phyloP scores from a whole-genome alignment of 2,113 vertebrate species.

The Diphyllodes magnificus region DNA sequence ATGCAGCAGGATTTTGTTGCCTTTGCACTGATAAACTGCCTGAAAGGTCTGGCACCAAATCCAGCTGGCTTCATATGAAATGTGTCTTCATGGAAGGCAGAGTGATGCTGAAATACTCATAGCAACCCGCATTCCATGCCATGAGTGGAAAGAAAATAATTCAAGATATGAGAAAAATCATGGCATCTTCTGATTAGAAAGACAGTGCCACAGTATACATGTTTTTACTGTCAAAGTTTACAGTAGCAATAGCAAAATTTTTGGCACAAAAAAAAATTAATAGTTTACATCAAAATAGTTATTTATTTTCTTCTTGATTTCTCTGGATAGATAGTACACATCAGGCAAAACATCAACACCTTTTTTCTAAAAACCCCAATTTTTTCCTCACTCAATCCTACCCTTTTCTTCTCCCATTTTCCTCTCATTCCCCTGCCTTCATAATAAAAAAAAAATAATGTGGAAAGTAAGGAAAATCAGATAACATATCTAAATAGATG shows the following conservation, averaged over 20 bases:
- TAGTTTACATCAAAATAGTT: neutral
- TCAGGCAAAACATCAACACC: neutral
- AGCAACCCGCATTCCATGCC: neutral
- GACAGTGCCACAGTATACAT: neutral
- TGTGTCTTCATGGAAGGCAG: neutral
- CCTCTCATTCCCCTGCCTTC: neutral
- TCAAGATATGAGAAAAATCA: neutral
- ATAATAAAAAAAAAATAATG: neutral
- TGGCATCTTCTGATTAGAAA: neutral
- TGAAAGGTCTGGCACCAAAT: neutral
- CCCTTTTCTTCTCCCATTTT: neutral
- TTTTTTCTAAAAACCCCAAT: fast-evolving
- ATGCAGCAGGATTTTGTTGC: neutral
- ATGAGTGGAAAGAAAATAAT: neutral
- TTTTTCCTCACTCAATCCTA: neutral
- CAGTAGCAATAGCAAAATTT: neutral
- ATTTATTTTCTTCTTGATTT: neutral
- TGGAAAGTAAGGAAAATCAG: neutral
- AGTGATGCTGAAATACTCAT: neutral
- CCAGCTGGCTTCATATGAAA: neutral
- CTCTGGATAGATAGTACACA: neutral
- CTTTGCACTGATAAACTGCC: neutral
- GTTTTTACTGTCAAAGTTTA: neutral
- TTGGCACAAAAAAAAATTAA: neutral
- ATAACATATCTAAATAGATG: neutral